Evolutionary conservation across 2,113 vertebrate species (phyloP), one percentile per base, ranked within the genome.

Genomic region (Cricetomys ansorgei): DNA sequence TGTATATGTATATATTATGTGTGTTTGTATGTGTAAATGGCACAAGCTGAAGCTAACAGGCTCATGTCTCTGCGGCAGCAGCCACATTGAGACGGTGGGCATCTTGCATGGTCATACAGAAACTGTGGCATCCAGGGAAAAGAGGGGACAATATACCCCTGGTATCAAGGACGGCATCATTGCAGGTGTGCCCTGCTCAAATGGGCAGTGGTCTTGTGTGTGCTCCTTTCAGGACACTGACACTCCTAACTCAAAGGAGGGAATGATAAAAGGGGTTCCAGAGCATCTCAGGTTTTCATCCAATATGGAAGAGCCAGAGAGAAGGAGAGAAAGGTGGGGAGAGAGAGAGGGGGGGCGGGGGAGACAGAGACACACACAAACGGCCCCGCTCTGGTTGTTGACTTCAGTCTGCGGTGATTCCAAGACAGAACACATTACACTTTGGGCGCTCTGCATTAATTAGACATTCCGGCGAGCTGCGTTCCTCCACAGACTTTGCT

Each of bases 291-390:
- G 29, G 40, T 53, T 53, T 73, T 93, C 55, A 64, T 2, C 16
- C 1, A 73, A 62, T 25, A 29, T 9, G 34, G n/a, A 50, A 85
- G 89, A 83, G 40, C 27, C 73, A 75, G 59, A 45, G 62, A 84
- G 7, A 0, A 48, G 16, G 25, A 1, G 37, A 12, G 43, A 17
- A 3, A 19, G 21, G 17, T 27, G 34, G 25, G 3, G 25, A 17
- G 76, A 25, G 48, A 59, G 57, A 59, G 57, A 59, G 57, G 21
- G 57, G 21, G 57, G 21, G 15, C 15, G 57, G 21, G 57, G 21
- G 57, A 59, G 57, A 59, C 15, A 16, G 55, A 57, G 55, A 83
- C 43, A 57, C 15, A 53, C 25, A 62, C 27, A 55, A 65, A 67
- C 15, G 34, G 29, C 16, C 27, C 75, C 67, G 29, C 43, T 8